These are phyloP conservation scores for Xyliphius kryptos DNA, from an alignment of 2,113 vertebrate species.

Conservation along the genomic window DNA sequence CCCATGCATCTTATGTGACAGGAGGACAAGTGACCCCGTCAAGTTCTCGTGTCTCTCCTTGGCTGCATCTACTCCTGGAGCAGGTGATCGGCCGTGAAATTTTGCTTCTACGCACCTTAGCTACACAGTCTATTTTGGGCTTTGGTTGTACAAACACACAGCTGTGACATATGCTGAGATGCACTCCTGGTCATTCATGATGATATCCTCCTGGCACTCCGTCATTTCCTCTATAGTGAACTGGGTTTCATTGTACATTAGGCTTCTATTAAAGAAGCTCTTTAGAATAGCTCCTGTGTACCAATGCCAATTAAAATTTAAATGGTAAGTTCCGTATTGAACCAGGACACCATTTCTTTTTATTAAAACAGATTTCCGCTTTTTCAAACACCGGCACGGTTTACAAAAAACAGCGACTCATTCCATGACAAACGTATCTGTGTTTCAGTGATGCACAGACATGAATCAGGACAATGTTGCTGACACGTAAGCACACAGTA, in stretches of 20 bases:
- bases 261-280: constrained; percentile 25
- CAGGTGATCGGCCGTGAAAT: constrained; percentile 4
- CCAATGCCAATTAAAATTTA: constrained; percentile 14
- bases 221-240: neutral
- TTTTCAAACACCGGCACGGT: too few species aligned
- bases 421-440: too few species aligned
- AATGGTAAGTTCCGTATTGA: neutral
- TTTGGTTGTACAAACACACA: neutral
- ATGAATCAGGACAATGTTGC: too few species aligned
- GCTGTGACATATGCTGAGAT: neutral
- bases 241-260: neutral
- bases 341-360: neutral
- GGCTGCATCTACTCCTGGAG: neutral
- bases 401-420: too few species aligned
- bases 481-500: too few species aligned
- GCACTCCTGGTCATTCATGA: constrained; percentile 8
- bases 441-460: too few species aligned
- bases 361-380: too few species aligned
- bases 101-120: constrained; percentile 4
- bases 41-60: neutral
- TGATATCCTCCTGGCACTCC: constrained; percentile 4
- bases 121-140: constrained; percentile 12
- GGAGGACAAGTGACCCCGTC: constrained; percentile 31
- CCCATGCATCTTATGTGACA: constrained; percentile 25
- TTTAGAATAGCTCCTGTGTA: constrained; percentile 3